A percentile compares a stretch with the other conserved stretches of the same genome.
Conservation (phyloP, 2,888 invertebrate genomes). For the Caenorhabditis auriculariae region DNA sequence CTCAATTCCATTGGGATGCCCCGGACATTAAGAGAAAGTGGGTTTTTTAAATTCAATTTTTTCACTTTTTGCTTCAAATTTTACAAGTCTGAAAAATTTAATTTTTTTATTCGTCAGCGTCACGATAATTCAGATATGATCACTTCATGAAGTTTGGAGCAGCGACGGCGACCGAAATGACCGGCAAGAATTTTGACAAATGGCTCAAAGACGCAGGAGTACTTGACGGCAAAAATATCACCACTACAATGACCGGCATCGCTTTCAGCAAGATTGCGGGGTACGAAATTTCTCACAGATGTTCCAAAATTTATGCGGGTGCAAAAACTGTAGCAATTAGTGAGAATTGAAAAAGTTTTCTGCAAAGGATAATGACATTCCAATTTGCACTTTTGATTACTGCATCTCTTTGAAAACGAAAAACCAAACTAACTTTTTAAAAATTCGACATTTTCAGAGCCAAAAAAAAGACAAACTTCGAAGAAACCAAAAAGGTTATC, state of each 20-base stretch:
- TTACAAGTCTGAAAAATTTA: not conserved
- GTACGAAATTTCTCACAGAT: no score
- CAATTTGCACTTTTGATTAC: no score
- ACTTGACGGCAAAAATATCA: constrained; percentile 53
- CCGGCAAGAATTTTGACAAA: constrained; percentile 63
- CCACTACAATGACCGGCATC: constrained; percentile 62
- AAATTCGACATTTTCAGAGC: constrained; percentile 39
- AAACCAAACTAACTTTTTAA: not conserved
- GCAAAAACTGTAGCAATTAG: not conserved
- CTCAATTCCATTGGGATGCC: constrained; percentile 53
- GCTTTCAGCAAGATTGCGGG: constrained; percentile 63
- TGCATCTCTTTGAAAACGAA: no score
- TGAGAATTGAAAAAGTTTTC: not conserved
- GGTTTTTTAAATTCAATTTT: not conserved
- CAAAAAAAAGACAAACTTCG: constrained; percentile 62
- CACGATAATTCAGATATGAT: constrained; percentile 47
- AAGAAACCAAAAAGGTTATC: constrained; percentile 61
- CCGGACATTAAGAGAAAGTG: constrained; percentile 48
- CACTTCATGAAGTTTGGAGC: constrained; percentile 60
- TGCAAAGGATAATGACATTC: not conserved
- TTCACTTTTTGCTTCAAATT: not conserved
- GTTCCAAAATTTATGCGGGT: not conserved
- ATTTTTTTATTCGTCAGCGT: not conserved
- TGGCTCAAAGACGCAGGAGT: constrained; percentile 63
- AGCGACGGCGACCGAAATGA: constrained; percentile 59